Percentiles rank a stretch among this genome's conserved stretches.
These are phyloP conservation scores for Rhinophrynus dorsalis DNA, from an alignment of 2,797 vertebrate species.

Conservation along the genomic window DNA sequence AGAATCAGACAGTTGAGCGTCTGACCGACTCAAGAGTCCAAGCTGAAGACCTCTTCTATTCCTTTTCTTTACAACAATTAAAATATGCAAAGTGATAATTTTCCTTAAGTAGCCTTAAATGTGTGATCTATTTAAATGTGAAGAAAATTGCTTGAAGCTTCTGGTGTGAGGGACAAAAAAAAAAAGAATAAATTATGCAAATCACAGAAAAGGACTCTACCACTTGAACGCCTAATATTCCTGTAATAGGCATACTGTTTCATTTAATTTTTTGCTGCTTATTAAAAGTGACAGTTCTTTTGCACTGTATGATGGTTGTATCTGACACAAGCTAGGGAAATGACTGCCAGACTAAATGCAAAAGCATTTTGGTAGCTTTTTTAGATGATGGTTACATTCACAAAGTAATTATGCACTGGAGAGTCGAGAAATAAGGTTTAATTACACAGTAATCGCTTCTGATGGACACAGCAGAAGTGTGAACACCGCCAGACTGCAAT, in stretches of 20 bases:
- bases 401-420: conserved; percentile 99
- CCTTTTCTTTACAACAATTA: conserved; percentile 99
- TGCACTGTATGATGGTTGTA: conserved; percentile 98
- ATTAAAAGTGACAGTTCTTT: conserved; percentile 99
- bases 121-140: conserved; percentile 99
- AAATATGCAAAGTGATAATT: conserved; percentile 99
- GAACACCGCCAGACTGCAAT: conserved; percentile 99
- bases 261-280: conserved; percentile 99
- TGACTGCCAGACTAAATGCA: conserved; percentile 96
- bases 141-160: conserved; percentile 99
- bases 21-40: conserved; percentile 94
- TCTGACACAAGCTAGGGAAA: conserved; percentile 95
- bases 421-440: conserved; percentile 99
- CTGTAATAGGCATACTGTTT: conserved; percentile 99
- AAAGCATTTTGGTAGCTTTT: conserved; percentile 98
- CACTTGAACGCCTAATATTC: conserved; percentile 99
- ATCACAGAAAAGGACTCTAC: conserved; percentile 97
- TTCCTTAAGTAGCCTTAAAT: conserved; percentile 99
- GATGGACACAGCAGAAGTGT: conserved; percentile 99
- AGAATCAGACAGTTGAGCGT: conserved; percentile 87
- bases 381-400: conserved; percentile 99
- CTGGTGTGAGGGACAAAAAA: conserved; percentile 84
- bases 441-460: conserved; percentile 99
- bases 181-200: conserved; percentile 98
- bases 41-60: conserved; percentile 98